phyloP scores from a whole-genome alignment of 1,140 invertebrate species.

The Bursaphelenchus mucronatus region DNA sequence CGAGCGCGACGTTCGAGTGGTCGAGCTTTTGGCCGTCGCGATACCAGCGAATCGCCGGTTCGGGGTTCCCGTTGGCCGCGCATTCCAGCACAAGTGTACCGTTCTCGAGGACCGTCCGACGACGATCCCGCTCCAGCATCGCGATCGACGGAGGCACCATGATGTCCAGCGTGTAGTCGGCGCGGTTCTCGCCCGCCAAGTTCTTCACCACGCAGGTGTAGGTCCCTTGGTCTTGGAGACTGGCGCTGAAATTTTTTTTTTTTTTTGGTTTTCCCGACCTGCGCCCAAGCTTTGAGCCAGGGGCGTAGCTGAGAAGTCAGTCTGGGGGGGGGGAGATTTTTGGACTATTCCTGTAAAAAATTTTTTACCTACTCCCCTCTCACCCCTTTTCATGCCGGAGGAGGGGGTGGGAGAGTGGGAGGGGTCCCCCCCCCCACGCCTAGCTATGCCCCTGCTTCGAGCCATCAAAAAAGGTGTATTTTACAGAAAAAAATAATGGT shows the following conservation, averaged over 20 bases:
- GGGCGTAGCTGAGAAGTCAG: too few relatives aligned
- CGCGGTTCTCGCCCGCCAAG: constrained; percentile 38
- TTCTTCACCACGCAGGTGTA: constrained; percentile 31
- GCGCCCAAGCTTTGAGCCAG: too few relatives aligned
- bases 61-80: constrained; percentile 67
- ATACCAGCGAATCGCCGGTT: constrained; percentile 78
- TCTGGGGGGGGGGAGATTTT: too few relatives aligned
- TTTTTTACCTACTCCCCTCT: too few relatives aligned
- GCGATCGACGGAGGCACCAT: constrained; percentile 41
- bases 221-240: constrained; percentile 15
- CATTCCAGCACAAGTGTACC: constrained; percentile 52
- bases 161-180: constrained; percentile 46
- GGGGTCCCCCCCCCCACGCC: too few relatives aligned
- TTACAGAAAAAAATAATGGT: neutral
- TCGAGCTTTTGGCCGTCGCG: constrained; percentile 68
- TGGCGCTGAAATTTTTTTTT: constrained; percentile 10
- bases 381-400: too few relatives aligned
- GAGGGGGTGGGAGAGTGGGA: too few relatives aligned
- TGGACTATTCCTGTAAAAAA: too few relatives aligned
- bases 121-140: constrained; percentile 49
- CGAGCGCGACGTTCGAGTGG: neutral
- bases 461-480: neutral
- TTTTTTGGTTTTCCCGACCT: neutral
- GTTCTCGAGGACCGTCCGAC: constrained; percentile 68
- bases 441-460: too few relatives aligned